Conservation (phyloP, 2,113 vertebrate genomes). For the Genyomyrus donnyi region DNA sequence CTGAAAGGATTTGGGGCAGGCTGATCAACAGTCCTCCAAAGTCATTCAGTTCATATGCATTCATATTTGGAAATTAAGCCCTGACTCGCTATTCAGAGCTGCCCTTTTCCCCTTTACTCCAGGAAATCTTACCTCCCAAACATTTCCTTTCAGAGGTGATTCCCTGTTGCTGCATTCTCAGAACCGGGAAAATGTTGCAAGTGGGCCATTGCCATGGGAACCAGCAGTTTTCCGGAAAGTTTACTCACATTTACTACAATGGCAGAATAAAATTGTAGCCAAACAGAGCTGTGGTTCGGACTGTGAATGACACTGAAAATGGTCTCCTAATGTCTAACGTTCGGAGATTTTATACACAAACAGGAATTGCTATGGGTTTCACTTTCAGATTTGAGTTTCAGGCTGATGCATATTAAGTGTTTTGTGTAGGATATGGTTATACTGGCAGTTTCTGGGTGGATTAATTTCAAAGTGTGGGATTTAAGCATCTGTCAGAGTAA, state of each 20-base stretch:
- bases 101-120: background rate
- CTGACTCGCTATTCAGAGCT: background rate
- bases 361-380: background rate
- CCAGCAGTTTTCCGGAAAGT: background rate
- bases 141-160: background rate
- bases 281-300: background rate
- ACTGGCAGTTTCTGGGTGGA: background rate
- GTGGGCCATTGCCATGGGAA: conserved; percentile 3
- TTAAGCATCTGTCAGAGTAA: background rate
- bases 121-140: conserved; percentile 5
- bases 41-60: background rate
- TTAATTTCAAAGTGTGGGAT: background rate
- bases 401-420: background rate
- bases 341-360: background rate
- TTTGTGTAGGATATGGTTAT: background rate
- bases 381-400: background rate
- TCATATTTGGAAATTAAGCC: background rate
- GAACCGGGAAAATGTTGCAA: background rate
- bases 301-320: background rate
- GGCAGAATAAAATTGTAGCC: background rate
- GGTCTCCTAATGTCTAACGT: background rate
- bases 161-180: background rate
- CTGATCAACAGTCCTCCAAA: background rate
- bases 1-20: background rate
- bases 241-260: background rate